A percentile compares a stretch with the other conserved stretches of the same genome.
phyloP scores from a whole-genome alignment of 2,888 invertebrate genomes.

The Drosophila lacicola region DNA sequence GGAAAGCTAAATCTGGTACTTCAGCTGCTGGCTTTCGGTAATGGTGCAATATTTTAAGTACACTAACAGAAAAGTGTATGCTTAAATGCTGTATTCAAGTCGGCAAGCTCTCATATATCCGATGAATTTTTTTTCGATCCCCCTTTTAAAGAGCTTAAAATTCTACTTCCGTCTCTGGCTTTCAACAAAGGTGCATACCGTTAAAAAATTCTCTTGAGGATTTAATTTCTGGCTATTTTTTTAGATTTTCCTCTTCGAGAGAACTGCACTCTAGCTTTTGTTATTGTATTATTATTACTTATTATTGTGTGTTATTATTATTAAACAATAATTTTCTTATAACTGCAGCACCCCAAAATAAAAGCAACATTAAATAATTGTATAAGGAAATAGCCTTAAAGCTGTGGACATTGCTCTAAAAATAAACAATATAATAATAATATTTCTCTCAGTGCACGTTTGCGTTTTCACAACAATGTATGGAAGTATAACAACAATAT shows the following conservation, averaged over 20 bases:
- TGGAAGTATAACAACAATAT: neutral
- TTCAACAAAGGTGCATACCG: too few species aligned
- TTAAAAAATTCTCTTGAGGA: too few species aligned
- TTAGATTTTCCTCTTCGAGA: too few species aligned
- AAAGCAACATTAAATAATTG: neutral
- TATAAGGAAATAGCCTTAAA: neutral
- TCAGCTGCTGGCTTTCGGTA: conserved; percentile 14
- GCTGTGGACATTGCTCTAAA: neutral
- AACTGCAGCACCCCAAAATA: neutral
- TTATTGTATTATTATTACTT: too few species aligned
- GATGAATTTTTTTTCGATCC: too few species aligned
- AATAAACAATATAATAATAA: neutral
- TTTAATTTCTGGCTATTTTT: too few species aligned
- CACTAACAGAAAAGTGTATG: conserved; percentile 6
- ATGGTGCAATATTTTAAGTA: conserved; percentile 7
- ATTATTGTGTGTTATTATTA: too few species aligned
- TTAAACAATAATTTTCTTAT: too few species aligned
- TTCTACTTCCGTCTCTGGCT: too few species aligned
- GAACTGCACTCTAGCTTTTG: too few species aligned
- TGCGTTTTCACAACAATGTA: neutral
- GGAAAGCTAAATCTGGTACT: conserved; percentile 5
- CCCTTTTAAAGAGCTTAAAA: too few species aligned
- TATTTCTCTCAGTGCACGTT: conserved; percentile 5
- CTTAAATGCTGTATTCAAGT: neutral
- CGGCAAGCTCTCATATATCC: neutral